phyloP scores from a whole-genome alignment of 2,113 vertebrate species.

The Malurus cyaneus region DNA sequence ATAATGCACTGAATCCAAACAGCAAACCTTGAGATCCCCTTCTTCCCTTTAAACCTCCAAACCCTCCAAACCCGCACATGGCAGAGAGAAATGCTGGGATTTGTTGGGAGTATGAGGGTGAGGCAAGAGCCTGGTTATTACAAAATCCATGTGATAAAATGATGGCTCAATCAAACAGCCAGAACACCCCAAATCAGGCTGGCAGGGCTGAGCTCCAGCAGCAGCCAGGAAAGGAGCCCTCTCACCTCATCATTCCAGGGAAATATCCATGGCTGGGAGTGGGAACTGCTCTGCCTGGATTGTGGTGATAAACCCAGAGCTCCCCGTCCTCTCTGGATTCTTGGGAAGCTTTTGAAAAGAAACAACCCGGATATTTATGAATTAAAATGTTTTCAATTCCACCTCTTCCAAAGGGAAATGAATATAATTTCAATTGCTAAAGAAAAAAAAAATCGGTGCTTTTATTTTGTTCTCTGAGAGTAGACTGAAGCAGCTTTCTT shows the following conservation, averaged over 20 bases:
- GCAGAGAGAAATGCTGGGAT: neutral
- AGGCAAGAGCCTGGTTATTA: slow-evolving; percentile 53
- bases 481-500: neutral
- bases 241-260: neutral
- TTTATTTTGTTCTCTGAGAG: neutral
- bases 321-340: neutral
- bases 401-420: neutral
- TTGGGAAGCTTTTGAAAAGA: slow-evolving; percentile 1
- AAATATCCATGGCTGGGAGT: neutral
- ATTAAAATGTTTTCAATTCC: slow-evolving; percentile 27
- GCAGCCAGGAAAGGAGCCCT: neutral
- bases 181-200: neutral
- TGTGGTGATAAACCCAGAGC: neutral
- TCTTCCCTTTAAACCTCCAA: neutral
- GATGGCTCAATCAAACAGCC: slow-evolving; percentile 42
- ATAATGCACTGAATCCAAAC: neutral
- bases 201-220: slow-evolving; percentile 8
- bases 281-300: neutral
- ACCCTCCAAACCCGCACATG: neutral
- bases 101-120: neutral
- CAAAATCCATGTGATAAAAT: slow-evolving; percentile 49
- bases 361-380: neutral
- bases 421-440: neutral
- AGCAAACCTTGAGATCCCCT: neutral
- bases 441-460: neutral